Base-by-base conservation (phyloP, 1,140 invertebrate genomes). In the Globodera ellingtonae region DNA sequence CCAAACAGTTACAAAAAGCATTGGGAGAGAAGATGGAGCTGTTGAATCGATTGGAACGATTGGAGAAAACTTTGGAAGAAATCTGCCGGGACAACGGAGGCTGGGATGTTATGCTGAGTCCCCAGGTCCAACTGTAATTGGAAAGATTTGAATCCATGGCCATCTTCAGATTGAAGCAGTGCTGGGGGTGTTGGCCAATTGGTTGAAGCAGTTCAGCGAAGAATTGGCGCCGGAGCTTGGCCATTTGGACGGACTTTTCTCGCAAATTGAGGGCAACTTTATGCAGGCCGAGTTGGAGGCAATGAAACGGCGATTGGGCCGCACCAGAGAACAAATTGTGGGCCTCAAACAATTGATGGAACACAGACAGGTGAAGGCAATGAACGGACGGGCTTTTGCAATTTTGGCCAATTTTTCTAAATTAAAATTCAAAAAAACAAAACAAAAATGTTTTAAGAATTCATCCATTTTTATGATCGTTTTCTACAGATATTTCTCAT, bases 21-120 rank as follows among this genome's bases (percentile, higher is more conserved):
- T 66, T 83, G 56, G 56, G 24, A 6, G 35, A 46, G n/a, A 84
- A 84, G 72, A 84, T 84, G 83, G 83, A 84, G 18, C 79, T 84
- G 52, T 83, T 84, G 80, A 72, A 84, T 8, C 15, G 80, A 4
- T 59, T 84, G 65, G 83, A 83, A n/a, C 15, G 35, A 9, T 74
- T 86, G 67, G 72, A 83, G 66, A 70, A 80, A 47, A 48, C 74
- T 4, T 75, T 84, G n/a, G 71, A 71, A 46, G 59, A 21, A n/a
- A 56, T 83, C 15, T 59, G 59, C 35, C 6, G n/a, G 21, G 66
- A 85, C 21, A 83, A 83, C 50, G 69, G n/a, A 13, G 35, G 21
- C 10, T 83, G 79, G 79, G 59, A 75, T 10, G 47, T 24, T 6
- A 83, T 83, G 24, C 21, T 59, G 21, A 47, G 48, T 21, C 46